Evolutionary conservation across 2,888 invertebrate species (phyloP).

Genomic region (Zaprionus obscuricornis): DNA sequence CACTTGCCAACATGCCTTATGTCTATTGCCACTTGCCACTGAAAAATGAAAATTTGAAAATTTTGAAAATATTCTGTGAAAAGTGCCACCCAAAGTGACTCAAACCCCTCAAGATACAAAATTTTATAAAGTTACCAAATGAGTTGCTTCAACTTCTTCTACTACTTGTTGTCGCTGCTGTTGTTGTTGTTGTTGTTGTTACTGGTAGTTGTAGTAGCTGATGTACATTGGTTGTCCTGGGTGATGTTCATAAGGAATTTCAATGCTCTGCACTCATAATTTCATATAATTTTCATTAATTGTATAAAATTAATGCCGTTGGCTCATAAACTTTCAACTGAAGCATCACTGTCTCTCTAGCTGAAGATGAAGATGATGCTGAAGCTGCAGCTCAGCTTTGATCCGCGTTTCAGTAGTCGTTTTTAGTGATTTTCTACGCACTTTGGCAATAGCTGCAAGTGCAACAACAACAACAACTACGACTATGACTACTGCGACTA

Average conservation of each 20-base stretch:
- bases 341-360: conserved; percentile 3
- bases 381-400: conserved; percentile 25
- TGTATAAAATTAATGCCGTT: conserved; percentile 73
- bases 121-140: conserved; percentile 40
- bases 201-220: conserved; percentile 5
- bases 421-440: conserved; percentile 71
- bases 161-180: not conserved
- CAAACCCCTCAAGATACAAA: conserved; percentile 5
- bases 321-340: conserved; percentile 23
- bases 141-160: conserved; percentile 32
- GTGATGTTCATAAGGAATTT: conserved; percentile 77
- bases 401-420: conserved; percentile 58
- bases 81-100: conserved; percentile 44
- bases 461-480: conserved; percentile 17
- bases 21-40: conserved; percentile 15
- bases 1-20: not conserved
- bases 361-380: conserved; percentile 48
- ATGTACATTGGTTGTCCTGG: conserved; percentile 57
- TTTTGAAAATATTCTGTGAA: no score
- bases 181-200: conserved; percentile 38
- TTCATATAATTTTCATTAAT: conserved; percentile 75
- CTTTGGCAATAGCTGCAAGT: conserved; percentile 72
- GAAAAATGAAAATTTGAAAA: conserved; percentile 34
- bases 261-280: conserved; percentile 74
- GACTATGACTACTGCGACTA: not conserved